Evolutionary conservation across 2,797 vertebrate species (phyloP), one percentile per base, ranked within the genome.

Genomic region (Dipus sagitta): DNA sequence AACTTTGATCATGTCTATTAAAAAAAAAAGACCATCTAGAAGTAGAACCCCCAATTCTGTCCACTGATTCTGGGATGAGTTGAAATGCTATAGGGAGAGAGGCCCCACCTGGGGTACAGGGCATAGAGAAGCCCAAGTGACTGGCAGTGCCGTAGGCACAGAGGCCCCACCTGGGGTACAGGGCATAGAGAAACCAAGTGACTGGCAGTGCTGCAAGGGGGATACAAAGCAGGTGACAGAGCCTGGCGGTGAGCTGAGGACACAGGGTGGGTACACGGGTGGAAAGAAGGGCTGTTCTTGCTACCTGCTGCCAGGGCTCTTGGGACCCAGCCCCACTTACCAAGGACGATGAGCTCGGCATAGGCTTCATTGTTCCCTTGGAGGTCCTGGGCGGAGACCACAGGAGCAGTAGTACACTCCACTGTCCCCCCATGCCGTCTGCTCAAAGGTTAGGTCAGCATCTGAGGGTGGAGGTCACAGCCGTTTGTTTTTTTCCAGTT

Each of bases 341-440:
- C 99, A 2, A 99, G 97, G 7, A 99, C 99, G 8, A 99, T 98
- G 13, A 99, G 98, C 87, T 99, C 99, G 0, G 98, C 98, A 4
- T 98, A 99, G 64, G 98, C 99, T 94, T 99, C 99, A 0, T 98
- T 97, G 93, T 99, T 99, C 28, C 99, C 99, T 6, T 98, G 82
- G 18, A 99, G 98, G 92, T 99, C 99, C 90, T 98, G 98, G 1
- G 98, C 78, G 0, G 99, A 99, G 0, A 97, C 60, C 24, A 99
- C 99, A 0, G 97, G 97, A 98, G 91, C 99, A 99, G 75, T 98
- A 91, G 54, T 99, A 99, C 28, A 99, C 99, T 0, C 99, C 99
- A 1, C 99, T 99, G 98, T 99, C 99, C 0, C 99, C 99, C 99
- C 99, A 99, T 0, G 98, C 99, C 0, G 99, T 99, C 98, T 99